These are phyloP conservation scores for Archaeoteleia sp. DNA, from an alignment of 2,888 invertebrate genomes.

Conservation along the genomic window DNA sequence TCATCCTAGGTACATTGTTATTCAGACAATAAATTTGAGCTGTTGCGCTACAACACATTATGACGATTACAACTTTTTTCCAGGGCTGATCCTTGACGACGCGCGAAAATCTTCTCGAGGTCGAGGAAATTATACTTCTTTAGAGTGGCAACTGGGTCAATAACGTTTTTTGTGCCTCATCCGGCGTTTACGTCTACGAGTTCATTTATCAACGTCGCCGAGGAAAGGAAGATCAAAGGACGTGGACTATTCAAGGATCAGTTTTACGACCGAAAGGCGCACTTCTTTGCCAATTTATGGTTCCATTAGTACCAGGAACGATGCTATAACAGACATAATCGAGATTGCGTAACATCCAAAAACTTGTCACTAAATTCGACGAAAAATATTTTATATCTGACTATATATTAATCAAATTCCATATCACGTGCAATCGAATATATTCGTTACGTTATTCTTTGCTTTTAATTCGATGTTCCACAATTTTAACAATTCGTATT, in stretches of 20 bases:
- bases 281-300: conserved; percentile 29
- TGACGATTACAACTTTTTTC: conserved; percentile 15
- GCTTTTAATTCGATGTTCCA: no score
- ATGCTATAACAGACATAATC: conserved; percentile 20
- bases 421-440: no score
- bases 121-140: conserved; percentile 29
- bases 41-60: conserved; percentile 8
- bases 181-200: conserved; percentile 25
- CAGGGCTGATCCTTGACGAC: conserved; percentile 14
- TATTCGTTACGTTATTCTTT: no score
- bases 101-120: conserved; percentile 10
- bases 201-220: conserved; percentile 44
- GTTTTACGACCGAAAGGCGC: conserved; percentile 21
- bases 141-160: conserved; percentile 33
- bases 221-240: conserved; percentile 31
- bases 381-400: no score
- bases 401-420: no score
- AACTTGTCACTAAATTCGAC: neutral
- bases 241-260: conserved; percentile 22
- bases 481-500: no score
- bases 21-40: conserved; percentile 32
- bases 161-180: conserved; percentile 34
- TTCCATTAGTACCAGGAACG: conserved; percentile 22
- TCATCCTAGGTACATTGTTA: conserved; percentile 37
- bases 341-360: neutral